Evolutionary conservation across 1,140 invertebrate species (phyloP).

Genomic region (Latrodectus geometricus): DNA sequence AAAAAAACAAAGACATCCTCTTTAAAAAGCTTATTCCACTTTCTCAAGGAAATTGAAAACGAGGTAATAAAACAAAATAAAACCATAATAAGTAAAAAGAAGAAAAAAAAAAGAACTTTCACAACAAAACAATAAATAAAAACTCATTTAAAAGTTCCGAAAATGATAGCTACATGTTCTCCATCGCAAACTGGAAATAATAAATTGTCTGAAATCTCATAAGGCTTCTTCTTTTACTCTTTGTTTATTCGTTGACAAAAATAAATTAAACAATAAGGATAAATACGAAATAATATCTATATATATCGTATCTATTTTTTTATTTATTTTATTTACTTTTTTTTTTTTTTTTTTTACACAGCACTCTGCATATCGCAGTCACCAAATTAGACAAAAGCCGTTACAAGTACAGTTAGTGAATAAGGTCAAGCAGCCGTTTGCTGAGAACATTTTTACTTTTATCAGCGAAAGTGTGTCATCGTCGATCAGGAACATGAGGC

Average conservation of each 20-base stretch:
- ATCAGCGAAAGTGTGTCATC: constrained; percentile 47
- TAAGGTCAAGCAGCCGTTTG: constrained; percentile 30
- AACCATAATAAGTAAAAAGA: too few relatives aligned
- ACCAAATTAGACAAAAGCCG: constrained; percentile 24
- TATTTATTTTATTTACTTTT: not conserved
- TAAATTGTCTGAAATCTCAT: too few relatives aligned
- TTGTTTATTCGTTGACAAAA: not conserved
- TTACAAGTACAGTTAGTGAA: constrained; percentile 6
- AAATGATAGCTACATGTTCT: too few relatives aligned
- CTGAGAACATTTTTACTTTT: constrained; percentile 18
- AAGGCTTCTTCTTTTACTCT: too few relatives aligned
- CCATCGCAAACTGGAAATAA: too few relatives aligned
- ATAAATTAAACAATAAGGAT: not conserved
- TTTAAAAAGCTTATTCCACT: too few relatives aligned
- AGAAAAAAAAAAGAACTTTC: too few relatives aligned
- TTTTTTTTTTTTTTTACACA: not conserved
- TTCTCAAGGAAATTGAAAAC: too few relatives aligned
- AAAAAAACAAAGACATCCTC: too few relatives aligned
- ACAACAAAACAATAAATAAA: too few relatives aligned
- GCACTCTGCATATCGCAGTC: not conserved
- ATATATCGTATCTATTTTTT: not conserved
- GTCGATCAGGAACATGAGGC: constrained; percentile 30
- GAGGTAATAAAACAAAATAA: too few relatives aligned
- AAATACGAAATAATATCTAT: not conserved
- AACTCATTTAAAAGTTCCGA: too few relatives aligned